Percentiles rank a stretch among this genome's conserved stretches.
These are phyloP conservation scores for Harpalus rubripes DNA, from an alignment of 2,888 invertebrate genomes.

Conservation along the genomic window DNA sequence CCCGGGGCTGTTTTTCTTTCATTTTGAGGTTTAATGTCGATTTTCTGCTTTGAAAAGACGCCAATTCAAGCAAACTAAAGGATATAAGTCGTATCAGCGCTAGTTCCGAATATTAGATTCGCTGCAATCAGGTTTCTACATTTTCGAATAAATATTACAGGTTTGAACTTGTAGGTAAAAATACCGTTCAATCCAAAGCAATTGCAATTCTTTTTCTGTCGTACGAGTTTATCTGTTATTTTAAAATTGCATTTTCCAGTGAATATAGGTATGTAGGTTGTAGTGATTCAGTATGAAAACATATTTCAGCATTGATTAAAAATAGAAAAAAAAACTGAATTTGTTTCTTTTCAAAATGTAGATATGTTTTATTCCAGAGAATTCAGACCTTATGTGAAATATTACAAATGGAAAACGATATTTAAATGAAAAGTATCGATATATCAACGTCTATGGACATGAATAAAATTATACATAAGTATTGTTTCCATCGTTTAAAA, in stretches of 20 bases:
- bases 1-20: constrained; percentile 69
- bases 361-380: no score
- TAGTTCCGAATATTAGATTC: constrained; percentile 56
- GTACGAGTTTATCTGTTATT: constrained; percentile 23
- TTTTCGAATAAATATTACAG: constrained; percentile 45
- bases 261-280: constrained; percentile 3
- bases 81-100: constrained; percentile 38
- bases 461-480: no score
- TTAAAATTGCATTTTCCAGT: constrained; percentile 9
- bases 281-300: neutral
- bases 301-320: constrained; percentile 16
- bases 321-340: neutral
- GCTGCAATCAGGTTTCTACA: constrained; percentile 49
- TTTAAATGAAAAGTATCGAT: no score
- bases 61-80: constrained; percentile 57
- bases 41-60: constrained; percentile 58
- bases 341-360: no score
- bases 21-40: constrained; percentile 66
- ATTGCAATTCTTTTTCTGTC: constrained; percentile 36
- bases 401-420: no score
- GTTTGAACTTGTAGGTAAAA: constrained; percentile 27
- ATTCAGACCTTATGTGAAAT: no score
- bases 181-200: constrained; percentile 40
- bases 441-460: no score
- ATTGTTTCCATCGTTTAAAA: no score